These are phyloP conservation scores for Xylocopa sonorina DNA, from an alignment of 1,140 invertebrate species.

Conservation along the genomic window DNA sequence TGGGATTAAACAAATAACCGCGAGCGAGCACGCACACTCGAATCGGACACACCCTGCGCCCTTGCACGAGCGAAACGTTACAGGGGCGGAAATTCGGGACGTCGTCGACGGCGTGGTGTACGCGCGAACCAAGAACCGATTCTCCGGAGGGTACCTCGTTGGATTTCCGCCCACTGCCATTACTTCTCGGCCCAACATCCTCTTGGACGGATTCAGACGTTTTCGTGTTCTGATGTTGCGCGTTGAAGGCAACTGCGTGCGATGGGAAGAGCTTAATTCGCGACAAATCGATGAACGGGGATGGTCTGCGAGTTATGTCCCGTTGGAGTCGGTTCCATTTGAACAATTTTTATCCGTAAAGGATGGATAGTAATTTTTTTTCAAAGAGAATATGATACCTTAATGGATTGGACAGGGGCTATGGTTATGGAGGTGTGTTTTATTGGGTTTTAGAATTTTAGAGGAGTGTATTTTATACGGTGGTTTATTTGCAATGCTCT, in stretches of 20 bases:
- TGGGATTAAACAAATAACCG: slow-evolving; percentile 61
- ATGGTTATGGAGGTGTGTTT: too few species aligned
- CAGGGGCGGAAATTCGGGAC: slow-evolving; percentile 48
- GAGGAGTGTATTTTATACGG: too few species aligned
- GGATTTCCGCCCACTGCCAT: slow-evolving; percentile 40
- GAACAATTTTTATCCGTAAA: too few species aligned
- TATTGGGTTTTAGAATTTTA: too few species aligned
- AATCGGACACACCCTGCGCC: slow-evolving; percentile 60
- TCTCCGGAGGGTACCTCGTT: slow-evolving; percentile 1
- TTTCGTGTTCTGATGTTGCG: neutral
- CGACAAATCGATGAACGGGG: too few species aligned
- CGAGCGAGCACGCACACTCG: slow-evolving; percentile 53
- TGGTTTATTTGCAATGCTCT: too few species aligned
- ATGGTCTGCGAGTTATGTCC: too few species aligned
- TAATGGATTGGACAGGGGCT: too few species aligned
- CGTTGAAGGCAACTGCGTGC: neutral
- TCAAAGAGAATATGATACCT: too few species aligned
- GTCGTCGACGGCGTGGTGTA: neutral
- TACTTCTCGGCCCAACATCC: slow-evolving; percentile 15
- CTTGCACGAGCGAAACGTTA: neutral
- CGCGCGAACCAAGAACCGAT: neutral
- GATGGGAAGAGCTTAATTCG: too few species aligned
- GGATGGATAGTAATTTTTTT: too few species aligned
- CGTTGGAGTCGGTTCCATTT: too few species aligned
- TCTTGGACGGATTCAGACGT: neutral